Percentiles rank a stretch among this genome's conserved stretches.
Conservation (phyloP, 2,888 invertebrate species). For the Thymelicus lineola region DNA sequence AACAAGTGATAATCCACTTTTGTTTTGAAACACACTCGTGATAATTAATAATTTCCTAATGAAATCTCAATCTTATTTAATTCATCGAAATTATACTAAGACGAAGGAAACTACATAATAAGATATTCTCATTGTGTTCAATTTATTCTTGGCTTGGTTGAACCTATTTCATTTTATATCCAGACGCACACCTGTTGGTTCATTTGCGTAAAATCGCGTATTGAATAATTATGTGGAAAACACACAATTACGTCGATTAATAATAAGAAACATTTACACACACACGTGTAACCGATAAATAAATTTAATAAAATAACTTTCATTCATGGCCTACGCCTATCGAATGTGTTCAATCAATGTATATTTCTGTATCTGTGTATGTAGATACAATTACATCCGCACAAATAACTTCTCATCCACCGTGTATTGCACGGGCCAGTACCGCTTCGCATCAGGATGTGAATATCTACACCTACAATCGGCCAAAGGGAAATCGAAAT, state of each 20-base stretch:
- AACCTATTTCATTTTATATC: slow-evolving; percentile 28
- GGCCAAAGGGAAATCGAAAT: slow-evolving; percentile 38
- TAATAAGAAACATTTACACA: neutral
- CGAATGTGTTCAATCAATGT: too few species aligned
- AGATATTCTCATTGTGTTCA: slow-evolving; percentile 17
- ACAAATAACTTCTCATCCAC: slow-evolving; percentile 3
- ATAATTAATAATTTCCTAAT: too few species aligned
- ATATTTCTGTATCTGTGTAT: too few species aligned
- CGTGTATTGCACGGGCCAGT: slow-evolving; percentile 35
- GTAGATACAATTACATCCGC: neutral
- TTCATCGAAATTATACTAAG: neutral
- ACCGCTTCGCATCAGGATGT: slow-evolving; percentile 34
- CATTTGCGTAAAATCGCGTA: slow-evolving; percentile 59
- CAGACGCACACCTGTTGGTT: slow-evolving; percentile 60
- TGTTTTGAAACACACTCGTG: too few species aligned
- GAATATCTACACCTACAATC: slow-evolving; percentile 40
- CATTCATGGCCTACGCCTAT: too few species aligned
- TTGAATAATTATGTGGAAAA: slow-evolving; percentile 53
- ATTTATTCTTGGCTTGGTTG: slow-evolving; percentile 27
- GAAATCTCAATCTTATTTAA: too few species aligned
- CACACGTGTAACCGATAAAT: too few species aligned
- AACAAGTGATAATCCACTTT: too few species aligned
- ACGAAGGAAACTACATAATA: slow-evolving; percentile 9
- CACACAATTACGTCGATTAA: slow-evolving; percentile 25
- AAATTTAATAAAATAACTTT: too few species aligned